phyloP scores from a whole-genome alignment of 2,797 vertebrate genomes.

The Spea hammondii region DNA sequence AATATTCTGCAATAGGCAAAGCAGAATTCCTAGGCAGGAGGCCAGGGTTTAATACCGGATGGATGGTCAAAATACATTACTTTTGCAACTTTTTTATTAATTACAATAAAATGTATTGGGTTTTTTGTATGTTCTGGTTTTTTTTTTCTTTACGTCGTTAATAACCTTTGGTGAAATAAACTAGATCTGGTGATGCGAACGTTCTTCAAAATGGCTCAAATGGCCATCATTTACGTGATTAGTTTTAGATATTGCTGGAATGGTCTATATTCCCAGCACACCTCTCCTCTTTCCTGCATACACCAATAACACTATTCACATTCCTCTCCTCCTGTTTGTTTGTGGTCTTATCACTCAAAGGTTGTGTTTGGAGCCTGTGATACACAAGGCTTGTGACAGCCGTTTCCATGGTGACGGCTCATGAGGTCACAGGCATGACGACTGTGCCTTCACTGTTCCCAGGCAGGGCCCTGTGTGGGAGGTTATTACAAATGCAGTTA shows the following conservation, averaged over 20 bases:
- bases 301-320: constrained; percentile 13
- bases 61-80: too few species aligned
- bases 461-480: constrained; percentile 37
- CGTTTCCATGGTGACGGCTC: constrained; percentile 35
- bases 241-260: neutral
- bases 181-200: too few species aligned
- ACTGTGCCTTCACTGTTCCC: constrained; percentile 41
- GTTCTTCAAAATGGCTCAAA: too few species aligned
- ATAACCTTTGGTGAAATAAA: too few species aligned
- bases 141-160: too few species aligned
- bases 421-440: constrained; percentile 42
- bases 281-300: constrained; percentile 15
- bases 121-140: too few species aligned
- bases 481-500: constrained; percentile 26
- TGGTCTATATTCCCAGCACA: constrained; percentile 21
- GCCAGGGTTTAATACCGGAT: too few species aligned
- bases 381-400: constrained; percentile 43
- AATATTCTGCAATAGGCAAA: too few species aligned
- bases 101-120: too few species aligned
- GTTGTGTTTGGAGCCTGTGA: constrained; percentile 39
- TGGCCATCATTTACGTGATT: too few species aligned
- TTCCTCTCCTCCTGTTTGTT: constrained; percentile 35
- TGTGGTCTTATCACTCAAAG: constrained; percentile 37
- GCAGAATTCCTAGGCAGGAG: too few species aligned
- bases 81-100: too few species aligned